Conservation (phyloP, 2,888 invertebrate genomes). For the Mythimna loreyi region DNA sequence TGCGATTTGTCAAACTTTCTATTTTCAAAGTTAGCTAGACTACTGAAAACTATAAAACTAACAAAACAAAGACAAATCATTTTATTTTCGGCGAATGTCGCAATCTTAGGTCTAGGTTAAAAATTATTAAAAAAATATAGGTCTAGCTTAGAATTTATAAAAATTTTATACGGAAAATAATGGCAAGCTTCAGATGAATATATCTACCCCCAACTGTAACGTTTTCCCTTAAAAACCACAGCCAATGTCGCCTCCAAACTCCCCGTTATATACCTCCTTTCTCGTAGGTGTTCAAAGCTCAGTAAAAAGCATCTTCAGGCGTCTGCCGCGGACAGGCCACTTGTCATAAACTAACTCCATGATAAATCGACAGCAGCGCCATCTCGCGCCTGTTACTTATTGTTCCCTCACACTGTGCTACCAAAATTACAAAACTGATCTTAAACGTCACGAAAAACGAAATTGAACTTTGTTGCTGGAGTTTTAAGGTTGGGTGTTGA, state of each 20-base stretch:
- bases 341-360: constrained; percentile 86
- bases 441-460: constrained; percentile 38
- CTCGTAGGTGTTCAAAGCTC: constrained; percentile 67
- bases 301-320: constrained; percentile 85
- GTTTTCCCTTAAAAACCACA: constrained; percentile 1
- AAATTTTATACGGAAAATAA: too few species aligned
- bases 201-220: too few species aligned
- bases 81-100: too few species aligned
- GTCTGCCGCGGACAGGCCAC: constrained; percentile 85
- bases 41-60: neutral
- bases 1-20: neutral
- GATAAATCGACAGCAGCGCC: constrained; percentile 84
- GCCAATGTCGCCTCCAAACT: constrained; percentile 32
- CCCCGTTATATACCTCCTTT: constrained; percentile 24
- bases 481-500: constrained; percentile 25
- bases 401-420: constrained; percentile 83
- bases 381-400: constrained; percentile 87
- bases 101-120: too few species aligned
- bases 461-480: constrained; percentile 30
- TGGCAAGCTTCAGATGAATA: neutral
- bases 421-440: constrained; percentile 11
- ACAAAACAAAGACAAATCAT: too few species aligned
- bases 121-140: too few species aligned
- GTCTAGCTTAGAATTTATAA: too few species aligned
- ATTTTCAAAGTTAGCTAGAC: neutral